Conservation (phyloP, 2,797 vertebrate species). For the Naso thynnoides region DNA sequence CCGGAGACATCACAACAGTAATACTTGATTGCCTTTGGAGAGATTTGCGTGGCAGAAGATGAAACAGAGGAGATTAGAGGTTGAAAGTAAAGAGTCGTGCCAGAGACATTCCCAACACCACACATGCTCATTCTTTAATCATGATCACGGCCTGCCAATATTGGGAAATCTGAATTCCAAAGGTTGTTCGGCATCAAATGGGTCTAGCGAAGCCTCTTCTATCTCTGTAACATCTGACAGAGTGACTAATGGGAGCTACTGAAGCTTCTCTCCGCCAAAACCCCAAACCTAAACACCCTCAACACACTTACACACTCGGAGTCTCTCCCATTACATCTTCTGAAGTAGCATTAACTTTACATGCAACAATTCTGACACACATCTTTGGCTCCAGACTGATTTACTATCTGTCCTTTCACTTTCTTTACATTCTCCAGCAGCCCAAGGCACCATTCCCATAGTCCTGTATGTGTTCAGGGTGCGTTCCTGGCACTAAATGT, state of each 20-base stretch:
- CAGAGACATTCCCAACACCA: constrained; percentile 62
- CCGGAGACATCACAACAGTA: constrained; percentile 45
- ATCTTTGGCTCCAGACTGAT: constrained; percentile 52
- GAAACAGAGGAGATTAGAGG: constrained; percentile 62
- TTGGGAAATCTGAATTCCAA: constrained; percentile 69
- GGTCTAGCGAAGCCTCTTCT: constrained; percentile 35
- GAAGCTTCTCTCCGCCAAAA: constrained; percentile 36
- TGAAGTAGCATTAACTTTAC: constrained; percentile 31
- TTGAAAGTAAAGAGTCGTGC: constrained; percentile 48
- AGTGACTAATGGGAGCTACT: constrained; percentile 64
- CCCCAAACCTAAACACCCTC: constrained; percentile 52
- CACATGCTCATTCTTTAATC: constrained; percentile 79
- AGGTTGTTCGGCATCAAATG: constrained; percentile 56
- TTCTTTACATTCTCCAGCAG: constrained; percentile 42
- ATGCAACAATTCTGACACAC: constrained; percentile 41
- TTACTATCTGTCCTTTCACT: constrained; percentile 48
- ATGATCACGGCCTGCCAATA: constrained; percentile 75
- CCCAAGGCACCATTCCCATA: constrained; percentile 50
- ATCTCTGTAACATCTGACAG: constrained; percentile 64
- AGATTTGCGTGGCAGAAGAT: constrained; percentile 61
- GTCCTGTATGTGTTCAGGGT: constrained; percentile 59
- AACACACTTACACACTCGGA: constrained; percentile 2
- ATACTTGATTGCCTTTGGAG: constrained; percentile 52
- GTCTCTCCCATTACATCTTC: constrained; percentile 8
- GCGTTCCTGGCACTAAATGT: constrained; percentile 69